These are phyloP conservation scores for Pelusios castaneus DNA, from an alignment of 2,113 vertebrate genomes.

Conservation along the genomic window DNA sequence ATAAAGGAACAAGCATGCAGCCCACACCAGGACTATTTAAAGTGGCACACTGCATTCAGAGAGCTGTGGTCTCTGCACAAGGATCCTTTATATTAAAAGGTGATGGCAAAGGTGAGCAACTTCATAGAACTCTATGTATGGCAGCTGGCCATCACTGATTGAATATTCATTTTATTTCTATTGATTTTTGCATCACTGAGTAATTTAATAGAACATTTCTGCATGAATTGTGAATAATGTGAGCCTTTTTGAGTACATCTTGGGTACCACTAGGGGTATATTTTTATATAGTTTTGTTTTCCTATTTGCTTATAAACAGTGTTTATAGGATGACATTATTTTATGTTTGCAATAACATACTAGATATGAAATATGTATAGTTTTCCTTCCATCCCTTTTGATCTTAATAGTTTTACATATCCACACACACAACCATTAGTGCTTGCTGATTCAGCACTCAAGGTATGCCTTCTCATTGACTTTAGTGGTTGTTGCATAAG, in stretches of 20 bases:
- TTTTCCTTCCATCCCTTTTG: background rate
- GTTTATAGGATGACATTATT: background rate
- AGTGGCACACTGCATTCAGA: background rate
- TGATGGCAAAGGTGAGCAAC: background rate
- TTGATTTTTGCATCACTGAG: background rate
- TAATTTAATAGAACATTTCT: background rate
- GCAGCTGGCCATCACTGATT: background rate
- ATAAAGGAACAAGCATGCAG: background rate
- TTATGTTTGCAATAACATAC: background rate
- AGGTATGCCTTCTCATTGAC: no score
- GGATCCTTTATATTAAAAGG: background rate
- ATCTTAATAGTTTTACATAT: no score
- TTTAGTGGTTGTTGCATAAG: background rate
- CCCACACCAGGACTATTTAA: background rate
- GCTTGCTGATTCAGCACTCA: no score
- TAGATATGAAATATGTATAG: background rate
- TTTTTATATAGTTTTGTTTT: background rate
- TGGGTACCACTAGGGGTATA: background rate
- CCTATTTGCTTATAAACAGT: background rate
- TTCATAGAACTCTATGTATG: background rate
- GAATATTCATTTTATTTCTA: background rate
- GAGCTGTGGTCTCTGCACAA: background rate
- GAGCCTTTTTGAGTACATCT: background rate
- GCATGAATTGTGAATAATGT: no score
- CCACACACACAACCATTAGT: no score